Evolutionary conservation across 2,113 vertebrate genomes (phyloP), one percentile per base, ranked within the genome.

Genomic region (Eublepharis macularius): DNA sequence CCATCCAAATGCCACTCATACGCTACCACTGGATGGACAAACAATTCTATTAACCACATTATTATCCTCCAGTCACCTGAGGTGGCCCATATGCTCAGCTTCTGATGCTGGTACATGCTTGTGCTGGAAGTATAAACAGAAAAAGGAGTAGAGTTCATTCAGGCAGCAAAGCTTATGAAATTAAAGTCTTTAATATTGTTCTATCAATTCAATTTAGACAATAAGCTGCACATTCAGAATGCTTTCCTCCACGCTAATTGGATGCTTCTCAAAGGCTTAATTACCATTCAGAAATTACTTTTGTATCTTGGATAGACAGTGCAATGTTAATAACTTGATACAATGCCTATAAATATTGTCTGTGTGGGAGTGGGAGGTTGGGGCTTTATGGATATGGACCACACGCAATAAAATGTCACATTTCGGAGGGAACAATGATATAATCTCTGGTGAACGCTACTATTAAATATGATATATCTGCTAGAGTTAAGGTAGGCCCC

Each of bases 281-380:
- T 95, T 95, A 94, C 87, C 81, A 85, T 91, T 95, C 88, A 91
- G 79, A 93, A 93, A 92, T 93, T 90, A 83, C 78, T 90, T 91
- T 89, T 84, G 65, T 86, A 34, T 92, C 26, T 78, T 87, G 45
- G 49, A 82, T 87, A 91, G 88, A 91, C 83, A 93, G 80, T 80
- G 87, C 90, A 91, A 91, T 91, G 84, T 84, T 93, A 88, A 75
- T 93, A 88, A 88, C 83, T 90, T 78, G 75, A 93, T n/a, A 10
- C 0, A 1, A 26, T 21, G 5, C 29, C 34, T 43, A 10, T 2
- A 14, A 87, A 80, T 78, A 63, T 84, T 91, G 89, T 89, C 41
- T 80, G 65, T 54, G 51, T 65, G 34, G 36, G 70, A 24, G 1
- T 82, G 75, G 57, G 76, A 39, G 90, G 92, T 93, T 91, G 45